Percentiles rank a stretch among this genome's conserved stretches.
Evolutionary conservation across 1,140 invertebrate genomes (phyloP).

Genomic region (Augochlora pura): DNA sequence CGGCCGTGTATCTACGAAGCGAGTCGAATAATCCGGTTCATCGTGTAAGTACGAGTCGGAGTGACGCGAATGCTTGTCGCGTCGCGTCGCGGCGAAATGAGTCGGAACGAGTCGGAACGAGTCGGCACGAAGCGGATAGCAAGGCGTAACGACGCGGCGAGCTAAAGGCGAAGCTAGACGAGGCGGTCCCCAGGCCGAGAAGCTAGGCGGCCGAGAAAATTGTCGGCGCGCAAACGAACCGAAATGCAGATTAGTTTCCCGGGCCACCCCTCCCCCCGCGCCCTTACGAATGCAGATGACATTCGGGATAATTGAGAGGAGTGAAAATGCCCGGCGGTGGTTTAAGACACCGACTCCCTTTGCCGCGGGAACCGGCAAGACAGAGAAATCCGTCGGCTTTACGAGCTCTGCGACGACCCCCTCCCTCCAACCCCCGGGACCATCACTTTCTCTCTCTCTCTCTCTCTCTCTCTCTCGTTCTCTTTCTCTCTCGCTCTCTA

Average conservation of each 20-base stretch:
- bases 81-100: no score
- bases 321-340: constrained; percentile 19
- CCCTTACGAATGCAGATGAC: constrained; percentile 29
- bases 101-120: no score
- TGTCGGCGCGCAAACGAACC: not conserved
- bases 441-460: no score
- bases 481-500: not conserved
- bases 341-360: constrained; percentile 12
- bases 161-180: no score
- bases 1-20: no score
- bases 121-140: no score
- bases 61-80: not conserved
- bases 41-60: no score
- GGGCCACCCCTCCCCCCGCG: not conserved
- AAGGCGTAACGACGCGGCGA: no score
- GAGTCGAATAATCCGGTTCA: no score
- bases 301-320: constrained; percentile 37
- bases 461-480: not conserved
- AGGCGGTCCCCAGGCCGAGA: not conserved
- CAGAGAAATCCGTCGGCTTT: constrained; percentile 7
- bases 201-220: not conserved
- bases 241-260: constrained; percentile 25
- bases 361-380: not conserved
- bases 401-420: not conserved
- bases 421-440: no score